These are phyloP conservation scores for Thalassarche chlororhynchos DNA, from an alignment of 2,113 vertebrate species.

Conservation along the genomic window DNA sequence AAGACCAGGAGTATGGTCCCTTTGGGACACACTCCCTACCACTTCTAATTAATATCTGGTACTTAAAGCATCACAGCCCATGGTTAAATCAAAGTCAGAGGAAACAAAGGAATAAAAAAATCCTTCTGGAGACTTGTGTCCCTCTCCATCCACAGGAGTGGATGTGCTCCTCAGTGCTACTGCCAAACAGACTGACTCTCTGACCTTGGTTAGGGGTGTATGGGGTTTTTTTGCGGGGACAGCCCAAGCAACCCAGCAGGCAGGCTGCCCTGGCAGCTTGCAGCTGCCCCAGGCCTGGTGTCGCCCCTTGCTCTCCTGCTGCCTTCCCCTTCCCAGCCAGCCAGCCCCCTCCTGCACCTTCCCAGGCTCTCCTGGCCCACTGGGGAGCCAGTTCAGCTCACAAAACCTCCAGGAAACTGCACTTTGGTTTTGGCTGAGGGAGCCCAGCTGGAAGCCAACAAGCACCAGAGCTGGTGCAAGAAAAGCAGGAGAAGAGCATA, in stretches of 20 bases:
- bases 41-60: constrained; percentile 46
- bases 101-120: constrained; percentile 13
- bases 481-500: neutral
- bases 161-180: neutral
- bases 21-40: neutral
- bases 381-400: neutral
- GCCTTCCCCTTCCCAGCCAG: neutral
- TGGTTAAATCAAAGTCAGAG: constrained; percentile 48
- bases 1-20: neutral
- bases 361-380: neutral
- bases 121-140: neutral
- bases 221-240: fast-evolving
- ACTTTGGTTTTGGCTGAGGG: neutral
- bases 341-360: neutral
- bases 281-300: neutral
- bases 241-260: neutral
- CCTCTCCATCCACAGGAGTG: neutral
- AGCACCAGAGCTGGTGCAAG: neutral
- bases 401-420: neutral
- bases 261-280: neutral
- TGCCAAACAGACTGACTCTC: neutral
- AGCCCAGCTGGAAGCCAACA: fast-evolving
- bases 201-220: neutral
- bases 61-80: constrained; percentile 35
- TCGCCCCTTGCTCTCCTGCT: neutral